Evolutionary conservation across 2,113 vertebrate genomes (phyloP).

Genomic region (Mustelus asterias): DNA sequence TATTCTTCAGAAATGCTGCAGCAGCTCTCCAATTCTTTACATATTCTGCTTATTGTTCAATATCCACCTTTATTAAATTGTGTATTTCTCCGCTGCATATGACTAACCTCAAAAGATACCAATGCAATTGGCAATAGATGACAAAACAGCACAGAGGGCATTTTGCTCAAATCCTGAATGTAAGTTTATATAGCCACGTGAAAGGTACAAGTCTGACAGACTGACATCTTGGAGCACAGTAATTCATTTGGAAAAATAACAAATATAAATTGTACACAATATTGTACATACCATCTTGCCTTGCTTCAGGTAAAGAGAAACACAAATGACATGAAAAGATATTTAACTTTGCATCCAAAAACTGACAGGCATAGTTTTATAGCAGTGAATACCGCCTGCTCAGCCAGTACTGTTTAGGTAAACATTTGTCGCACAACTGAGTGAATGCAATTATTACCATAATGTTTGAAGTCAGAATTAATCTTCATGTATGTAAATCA

Average conservation of each 20-base stretch:
- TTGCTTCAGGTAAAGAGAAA: not conserved
- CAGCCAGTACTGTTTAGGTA: conserved; percentile 25
- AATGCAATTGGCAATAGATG: not conserved
- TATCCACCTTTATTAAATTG: not conserved
- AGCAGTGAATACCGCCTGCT: not conserved
- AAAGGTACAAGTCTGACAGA: not conserved
- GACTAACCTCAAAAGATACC: not conserved
- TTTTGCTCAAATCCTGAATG: not conserved
- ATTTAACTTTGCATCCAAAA: not conserved
- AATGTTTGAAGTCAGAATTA: conserved; percentile 37
- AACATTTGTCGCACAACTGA: conserved; percentile 36
- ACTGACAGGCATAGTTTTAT: not conserved
- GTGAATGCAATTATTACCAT: conserved; percentile 31
- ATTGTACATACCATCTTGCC: not conserved
- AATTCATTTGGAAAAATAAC: not conserved
- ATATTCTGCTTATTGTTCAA: not conserved
- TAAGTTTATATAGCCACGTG: not conserved
- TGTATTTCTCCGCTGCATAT: not conserved
- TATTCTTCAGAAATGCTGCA: conserved; percentile 12
- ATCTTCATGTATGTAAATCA: conserved; percentile 37
- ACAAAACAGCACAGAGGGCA: not conserved
- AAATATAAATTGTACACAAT: not conserved
- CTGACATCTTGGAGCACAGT: not conserved
- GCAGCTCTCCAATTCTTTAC: not conserved
- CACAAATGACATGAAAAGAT: conserved; percentile 9